Base-by-base conservation (phyloP, 2,113 vertebrate species). In the Enhydra lutris region DNA sequence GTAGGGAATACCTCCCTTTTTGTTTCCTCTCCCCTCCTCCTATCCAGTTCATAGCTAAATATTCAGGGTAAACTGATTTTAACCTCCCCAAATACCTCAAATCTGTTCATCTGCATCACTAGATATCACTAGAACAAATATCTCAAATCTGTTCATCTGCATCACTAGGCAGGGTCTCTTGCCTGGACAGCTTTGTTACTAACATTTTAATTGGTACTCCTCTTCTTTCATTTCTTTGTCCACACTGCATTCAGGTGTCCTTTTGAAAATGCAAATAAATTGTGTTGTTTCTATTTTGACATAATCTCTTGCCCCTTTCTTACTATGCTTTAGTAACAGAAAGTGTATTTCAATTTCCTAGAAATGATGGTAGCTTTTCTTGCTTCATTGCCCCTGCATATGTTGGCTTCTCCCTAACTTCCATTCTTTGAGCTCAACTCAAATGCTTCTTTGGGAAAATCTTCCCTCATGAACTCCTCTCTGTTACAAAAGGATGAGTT, bases 401-500 rank as follows among this genome's bases (percentile, higher is more conserved):
- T 83, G 3, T 92, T 95, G n/a, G 80, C 31, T n/a, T 21, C 12
- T 36, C 34, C 13, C 18, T 14, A 85, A 17, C 18, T 24, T 92
- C 11, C 24, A 12, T 87, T 96, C 55, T 89, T 92, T 92, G 45
- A 79, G 73, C 36, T 82, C 29, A 55, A 61, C 23, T 86, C 36
- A 82, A 59, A 71, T 84, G 69, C 11, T 69, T 55, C 17, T 94
- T 97, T 29, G 78, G 45, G 83, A 89, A 92, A 85, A 57, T 81
- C 50, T 93, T 95, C 96, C 29, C 79, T 93, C 36, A 50, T 86
- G 93, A 78, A 74, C n/a, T 18, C 23, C 3, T 7, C 1, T 95
- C 80, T 87, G 36, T 95, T 89, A 57, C 31, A 18, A 86, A 86
- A 96, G 31, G 45, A 39, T 91, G 13, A 84, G 8, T 97, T 95